phyloP scores from a whole-genome alignment of 2,797 vertebrate species.

The Lerista edwardsae region DNA sequence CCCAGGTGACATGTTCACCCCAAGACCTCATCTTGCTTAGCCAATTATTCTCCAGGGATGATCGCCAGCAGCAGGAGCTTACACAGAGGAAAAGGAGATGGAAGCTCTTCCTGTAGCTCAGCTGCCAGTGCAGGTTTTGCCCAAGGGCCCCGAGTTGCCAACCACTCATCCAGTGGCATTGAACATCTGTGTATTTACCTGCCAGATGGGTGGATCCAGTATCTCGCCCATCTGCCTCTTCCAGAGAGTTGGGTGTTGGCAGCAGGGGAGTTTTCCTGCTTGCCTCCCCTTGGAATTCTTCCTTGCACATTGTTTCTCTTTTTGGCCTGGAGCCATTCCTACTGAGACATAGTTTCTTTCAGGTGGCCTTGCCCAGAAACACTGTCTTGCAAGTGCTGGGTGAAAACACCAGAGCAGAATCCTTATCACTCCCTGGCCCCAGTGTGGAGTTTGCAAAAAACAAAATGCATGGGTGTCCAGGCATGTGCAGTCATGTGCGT shows the following conservation, averaged over 20 bases:
- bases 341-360: constrained; percentile 23
- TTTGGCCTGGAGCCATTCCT: constrained; percentile 20
- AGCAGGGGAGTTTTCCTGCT: neutral
- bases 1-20: neutral
- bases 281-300: neutral
- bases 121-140: neutral
- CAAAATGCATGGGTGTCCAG: too few species aligned
- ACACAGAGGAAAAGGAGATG: neutral
- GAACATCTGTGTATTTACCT: neutral
- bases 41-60: neutral
- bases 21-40: neutral
- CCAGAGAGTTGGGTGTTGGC: neutral
- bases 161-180: neutral
- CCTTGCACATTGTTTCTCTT: neutral
- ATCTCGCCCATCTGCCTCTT: constrained; percentile 22
- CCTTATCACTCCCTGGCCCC: neutral
- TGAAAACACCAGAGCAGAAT: constrained; percentile 4
- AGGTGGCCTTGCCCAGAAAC: constrained; percentile 31
- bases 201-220: neutral
- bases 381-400: neutral
- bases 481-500: too few species aligned
- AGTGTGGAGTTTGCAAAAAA: constrained; percentile 39
- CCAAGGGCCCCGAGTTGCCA: neutral
- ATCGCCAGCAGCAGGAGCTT: neutral
- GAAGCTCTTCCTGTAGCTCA: neutral